A percentile compares a stretch with the other conserved stretches of the same genome.
Conservation (phyloP, 2,797 vertebrate genomes). For the Lutjanus argentimaculatus region DNA sequence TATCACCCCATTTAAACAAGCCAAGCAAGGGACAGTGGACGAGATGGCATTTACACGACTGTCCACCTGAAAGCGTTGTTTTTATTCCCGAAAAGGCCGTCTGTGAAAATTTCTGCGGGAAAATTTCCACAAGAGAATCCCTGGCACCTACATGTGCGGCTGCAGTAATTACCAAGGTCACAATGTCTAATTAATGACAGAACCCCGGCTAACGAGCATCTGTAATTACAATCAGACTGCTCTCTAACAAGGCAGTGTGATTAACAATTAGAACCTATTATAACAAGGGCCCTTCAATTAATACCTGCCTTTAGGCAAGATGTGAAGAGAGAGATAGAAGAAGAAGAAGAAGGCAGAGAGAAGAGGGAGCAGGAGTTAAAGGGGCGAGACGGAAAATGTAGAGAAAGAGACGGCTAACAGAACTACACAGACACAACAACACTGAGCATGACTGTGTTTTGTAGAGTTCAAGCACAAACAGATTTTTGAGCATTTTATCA, state of each 20-base stretch:
- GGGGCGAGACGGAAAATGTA: not conserved
- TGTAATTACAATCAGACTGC: conserved; percentile 81
- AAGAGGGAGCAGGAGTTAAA: conserved; percentile 4
- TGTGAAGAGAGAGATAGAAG: conserved; percentile 30
- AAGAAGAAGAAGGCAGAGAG: not conserved
- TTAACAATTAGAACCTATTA: conserved; percentile 82
- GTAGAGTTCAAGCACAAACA: not conserved
- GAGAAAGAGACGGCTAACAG: not conserved
- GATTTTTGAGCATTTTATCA: conserved; percentile 19
- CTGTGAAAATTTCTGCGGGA: conserved; percentile 8
- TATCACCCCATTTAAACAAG: not conserved
- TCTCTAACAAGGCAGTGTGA: conserved; percentile 78
- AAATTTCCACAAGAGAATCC: conserved; percentile 45
- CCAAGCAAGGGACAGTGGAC: not conserved
- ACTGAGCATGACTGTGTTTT: not conserved
- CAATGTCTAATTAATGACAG: conserved; percentile 80
- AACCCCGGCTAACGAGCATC: conserved; percentile 69
- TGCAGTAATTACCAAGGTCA: conserved; percentile 83
- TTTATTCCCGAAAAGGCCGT: not conserved
- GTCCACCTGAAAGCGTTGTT: conserved; percentile 9
- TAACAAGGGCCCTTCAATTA: conserved; percentile 78
- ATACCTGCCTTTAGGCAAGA: conserved; percentile 74
- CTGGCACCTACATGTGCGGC: conserved; percentile 65
- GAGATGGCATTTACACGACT: not conserved
- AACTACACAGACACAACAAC: not conserved